A percentile compares a stretch with the other conserved stretches of the same genome.
These are phyloP conservation scores for Scomber scombrus DNA, from an alignment of 2,113 vertebrate genomes.

Conservation along the genomic window DNA sequence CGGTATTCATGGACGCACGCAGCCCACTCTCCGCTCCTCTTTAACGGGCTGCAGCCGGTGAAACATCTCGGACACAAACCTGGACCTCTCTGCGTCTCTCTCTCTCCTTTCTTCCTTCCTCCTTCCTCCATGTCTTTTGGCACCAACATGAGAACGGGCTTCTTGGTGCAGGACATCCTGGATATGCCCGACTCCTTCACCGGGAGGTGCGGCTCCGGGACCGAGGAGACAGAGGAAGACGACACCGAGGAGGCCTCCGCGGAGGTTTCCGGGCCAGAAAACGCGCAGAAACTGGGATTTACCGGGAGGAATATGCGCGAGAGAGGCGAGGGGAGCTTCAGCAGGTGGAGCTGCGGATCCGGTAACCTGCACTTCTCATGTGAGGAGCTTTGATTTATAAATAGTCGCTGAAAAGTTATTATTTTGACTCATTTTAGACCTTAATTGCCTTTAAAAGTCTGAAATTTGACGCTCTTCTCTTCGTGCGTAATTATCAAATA, in stretches of 20 bases:
- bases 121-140: conserved; percentile 89
- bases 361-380: conserved; percentile 89
- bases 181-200: conserved; percentile 88
- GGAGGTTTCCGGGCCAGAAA: conserved; percentile 80
- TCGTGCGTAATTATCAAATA: conserved; percentile 3
- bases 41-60: conserved; percentile 23
- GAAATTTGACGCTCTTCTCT: not conserved
- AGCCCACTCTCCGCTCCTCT: conserved; percentile 6
- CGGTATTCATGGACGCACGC: conserved; percentile 43
- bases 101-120: conserved; percentile 32
- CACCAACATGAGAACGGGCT: conserved; percentile 90
- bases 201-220: conserved; percentile 82
- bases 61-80: not conserved
- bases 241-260: conserved; percentile 81
- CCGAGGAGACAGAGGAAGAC: conserved; percentile 88
- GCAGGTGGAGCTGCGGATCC: conserved; percentile 88
- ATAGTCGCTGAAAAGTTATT: not conserved
- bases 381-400: conserved; percentile 75
- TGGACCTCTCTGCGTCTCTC: not conserved
- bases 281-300: conserved; percentile 81
- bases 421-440: no score
- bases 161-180: conserved; percentile 95
- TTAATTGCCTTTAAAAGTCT: no score
- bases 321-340: conserved; percentile 86
- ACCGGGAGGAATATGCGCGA: conserved; percentile 84